These are phyloP conservation scores for Xenops minutus DNA, from an alignment of 2,797 vertebrate species.

Conservation along the genomic window DNA sequence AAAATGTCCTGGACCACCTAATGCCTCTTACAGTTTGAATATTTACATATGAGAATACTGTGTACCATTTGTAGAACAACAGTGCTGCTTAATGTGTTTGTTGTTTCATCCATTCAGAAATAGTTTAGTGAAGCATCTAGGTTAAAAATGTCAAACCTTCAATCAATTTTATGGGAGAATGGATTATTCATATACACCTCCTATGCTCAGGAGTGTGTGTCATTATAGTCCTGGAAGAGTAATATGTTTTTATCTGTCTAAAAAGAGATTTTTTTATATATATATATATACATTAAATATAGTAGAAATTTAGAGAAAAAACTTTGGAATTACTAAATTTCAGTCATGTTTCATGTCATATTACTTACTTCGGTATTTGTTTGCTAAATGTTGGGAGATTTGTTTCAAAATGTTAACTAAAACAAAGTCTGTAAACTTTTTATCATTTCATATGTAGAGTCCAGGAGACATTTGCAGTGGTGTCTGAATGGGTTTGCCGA, in stretches of 20 bases:
- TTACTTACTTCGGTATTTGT: background rate
- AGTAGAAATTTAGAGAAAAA: background rate
- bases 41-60: background rate
- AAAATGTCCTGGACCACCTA: background rate
- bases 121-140: fast-evolving
- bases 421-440: background rate
- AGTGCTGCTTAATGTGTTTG: background rate
- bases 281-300: background rate
- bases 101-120: background rate
- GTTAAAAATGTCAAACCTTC: background rate
- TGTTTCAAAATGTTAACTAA: background rate
- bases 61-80: background rate
- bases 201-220: fast-evolving
- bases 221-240: background rate
- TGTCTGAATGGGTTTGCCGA: background rate
- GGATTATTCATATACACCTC: background rate
- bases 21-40: background rate
- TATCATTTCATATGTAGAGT: background rate
- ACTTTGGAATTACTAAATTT: background rate
- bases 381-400: background rate
- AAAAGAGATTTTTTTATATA: background rate
- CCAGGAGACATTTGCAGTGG: background rate
- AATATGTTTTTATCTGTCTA: background rate
- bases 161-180: background rate
- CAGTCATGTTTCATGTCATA: background rate